Evolutionary conservation across 2,888 invertebrate genomes (phyloP).

Genomic region (Neuroscelio doddi): DNA sequence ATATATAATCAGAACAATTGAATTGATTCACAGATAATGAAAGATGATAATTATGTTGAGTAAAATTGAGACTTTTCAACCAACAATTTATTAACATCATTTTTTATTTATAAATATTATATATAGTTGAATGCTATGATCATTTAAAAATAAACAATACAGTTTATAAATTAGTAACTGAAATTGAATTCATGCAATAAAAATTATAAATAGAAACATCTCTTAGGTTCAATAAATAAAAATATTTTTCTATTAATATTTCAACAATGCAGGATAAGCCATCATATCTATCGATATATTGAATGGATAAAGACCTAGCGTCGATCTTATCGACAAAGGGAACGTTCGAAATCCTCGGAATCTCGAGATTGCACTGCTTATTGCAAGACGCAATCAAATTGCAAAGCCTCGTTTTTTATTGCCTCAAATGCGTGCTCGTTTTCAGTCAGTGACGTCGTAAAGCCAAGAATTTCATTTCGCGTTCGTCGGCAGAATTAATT

Average conservation of each 20-base stretch:
- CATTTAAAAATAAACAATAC: neutral
- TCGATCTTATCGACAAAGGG: constrained; percentile 45
- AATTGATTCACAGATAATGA: constrained; percentile 19
- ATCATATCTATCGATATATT: constrained; percentile 32
- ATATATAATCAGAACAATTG: constrained; percentile 28
- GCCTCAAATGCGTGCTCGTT: constrained; percentile 42
- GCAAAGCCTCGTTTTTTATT: constrained; percentile 45
- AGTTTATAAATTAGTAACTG: neutral
- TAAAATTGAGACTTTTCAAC: too few species aligned
- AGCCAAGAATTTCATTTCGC: constrained; percentile 48
- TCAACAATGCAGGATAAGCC: constrained; percentile 19
- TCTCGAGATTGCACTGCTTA: constrained; percentile 45
- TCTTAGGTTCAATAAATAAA: constrained; percentile 12
- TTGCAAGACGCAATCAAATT: constrained; percentile 47
- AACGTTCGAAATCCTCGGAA: constrained; percentile 46
- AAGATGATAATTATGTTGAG: constrained; percentile 14
- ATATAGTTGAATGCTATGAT: too few species aligned
- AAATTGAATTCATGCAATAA: neutral
- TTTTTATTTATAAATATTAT: too few species aligned
- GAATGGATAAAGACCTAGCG: constrained; percentile 35
- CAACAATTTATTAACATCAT: too few species aligned
- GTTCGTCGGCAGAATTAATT: constrained; percentile 37
- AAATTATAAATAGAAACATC: too few species aligned
- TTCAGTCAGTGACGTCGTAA: constrained; percentile 41
- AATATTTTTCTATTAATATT: constrained; percentile 31